Evolutionary conservation across 1,140 invertebrate species (phyloP), one percentile per base, ranked within the genome.

Genomic region (Halictus rubicundus): DNA sequence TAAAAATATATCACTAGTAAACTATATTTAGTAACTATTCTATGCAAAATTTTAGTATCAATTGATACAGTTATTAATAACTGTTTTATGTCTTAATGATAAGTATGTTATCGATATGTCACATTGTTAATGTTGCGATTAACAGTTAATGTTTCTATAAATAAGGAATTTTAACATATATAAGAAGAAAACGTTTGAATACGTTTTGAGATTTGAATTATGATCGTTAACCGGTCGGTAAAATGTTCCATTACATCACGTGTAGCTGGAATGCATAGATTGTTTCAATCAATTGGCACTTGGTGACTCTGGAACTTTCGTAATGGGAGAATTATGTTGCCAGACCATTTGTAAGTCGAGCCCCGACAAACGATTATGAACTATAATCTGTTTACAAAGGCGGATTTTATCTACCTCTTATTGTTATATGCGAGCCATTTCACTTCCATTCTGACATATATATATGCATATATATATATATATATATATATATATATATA

Each of bases 281-380:
- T 83, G 57, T 83, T 85, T 83, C 82, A 85, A 83, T 85, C 72
- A 85, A 78, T 78, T 71, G 66, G 68, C 78, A 81, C 66, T 81
- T 66, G 64, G 68, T n/a, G 69, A 49, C 68, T 85, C 82, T 83
- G 77, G 84, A 85, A 83, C 81, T 83, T 85, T 85, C 75, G 70
- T 69, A 75, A 73, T 73, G 66, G 80, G 32, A 74, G 76, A 83
- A 76, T 81, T 73, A 81, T 78, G 68, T 72, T 81, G 68, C 65
- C 66, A 75, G 60, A 60, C 71, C 71, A 65, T 72, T 72, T 21
- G 64, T 69, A 80, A 80, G 57, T 54, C 69, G 66, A 75, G 39
- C 42, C 69, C 60, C 39, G 52, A 80, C 57, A n/a, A 65, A 46
- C 21, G 81, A 80, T 75, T 75, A 83, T 66, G 78, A 74, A 66